Conservation (phyloP, 2,888 invertebrate genomes). For the Ametastegia equiseti region DNA sequence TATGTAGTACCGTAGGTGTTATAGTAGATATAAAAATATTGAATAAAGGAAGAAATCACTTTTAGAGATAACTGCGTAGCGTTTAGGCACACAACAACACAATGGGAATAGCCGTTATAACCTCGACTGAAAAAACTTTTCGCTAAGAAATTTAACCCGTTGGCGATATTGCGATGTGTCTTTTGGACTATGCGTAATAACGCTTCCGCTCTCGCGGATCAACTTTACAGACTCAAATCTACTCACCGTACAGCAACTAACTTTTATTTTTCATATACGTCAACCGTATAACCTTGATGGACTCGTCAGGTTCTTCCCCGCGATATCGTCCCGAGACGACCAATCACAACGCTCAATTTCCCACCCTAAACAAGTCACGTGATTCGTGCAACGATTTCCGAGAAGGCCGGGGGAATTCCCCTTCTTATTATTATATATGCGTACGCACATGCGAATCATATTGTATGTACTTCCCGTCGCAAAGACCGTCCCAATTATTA, state of each 20-base stretch:
- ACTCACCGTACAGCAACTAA: conserved; percentile 42
- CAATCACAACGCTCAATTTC: background rate
- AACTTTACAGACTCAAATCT: conserved; percentile 15
- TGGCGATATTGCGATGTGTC: background rate
- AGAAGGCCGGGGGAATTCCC: conserved; percentile 37
- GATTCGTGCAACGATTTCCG: conserved; percentile 11
- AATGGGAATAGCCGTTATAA: background rate
- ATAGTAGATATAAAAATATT: too few species aligned
- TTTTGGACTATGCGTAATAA: background rate
- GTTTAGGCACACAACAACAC: conserved; percentile 6
- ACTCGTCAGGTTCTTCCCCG: conserved; percentile 61
- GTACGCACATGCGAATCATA: background rate
- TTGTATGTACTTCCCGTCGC: background rate
- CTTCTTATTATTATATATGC: background rate
- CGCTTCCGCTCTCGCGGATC: too few species aligned
- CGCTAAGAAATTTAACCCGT: background rate
- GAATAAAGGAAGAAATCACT: background rate
- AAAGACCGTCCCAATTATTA: background rate
- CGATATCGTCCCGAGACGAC: background rate
- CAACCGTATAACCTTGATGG: conserved; percentile 59
- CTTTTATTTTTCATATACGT: conserved; percentile 36
- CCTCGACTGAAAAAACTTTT: background rate
- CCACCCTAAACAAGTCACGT: conserved; percentile 24
- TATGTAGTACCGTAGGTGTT: too few species aligned
- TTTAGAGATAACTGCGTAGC: conserved; percentile 4